Evolutionary conservation across 2,888 invertebrate genomes (phyloP).

Genomic region (Acanthopleura granulata): DNA sequence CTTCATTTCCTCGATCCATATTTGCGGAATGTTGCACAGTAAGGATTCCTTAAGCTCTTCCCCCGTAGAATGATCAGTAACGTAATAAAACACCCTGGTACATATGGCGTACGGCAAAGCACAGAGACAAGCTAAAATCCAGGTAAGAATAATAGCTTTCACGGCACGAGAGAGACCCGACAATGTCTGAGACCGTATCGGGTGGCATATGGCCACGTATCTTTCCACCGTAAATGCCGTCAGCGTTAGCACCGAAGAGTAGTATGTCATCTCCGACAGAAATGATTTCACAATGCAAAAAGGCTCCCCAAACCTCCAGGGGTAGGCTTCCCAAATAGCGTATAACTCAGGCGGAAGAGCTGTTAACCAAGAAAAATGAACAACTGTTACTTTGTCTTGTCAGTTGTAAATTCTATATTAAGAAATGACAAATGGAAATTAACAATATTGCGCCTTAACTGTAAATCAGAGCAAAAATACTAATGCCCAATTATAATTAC

Average conservation of each 20-base stretch:
- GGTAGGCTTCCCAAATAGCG: slow-evolving; percentile 70
- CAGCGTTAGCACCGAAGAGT: slow-evolving; percentile 90
- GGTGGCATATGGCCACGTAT: slow-evolving; percentile 89
- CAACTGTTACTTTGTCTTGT: no score
- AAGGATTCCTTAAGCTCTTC: slow-evolving; percentile 46
- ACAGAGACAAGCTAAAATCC: slow-evolving; percentile 81
- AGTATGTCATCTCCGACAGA: slow-evolving; percentile 78
- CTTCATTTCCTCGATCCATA: slow-evolving; percentile 38
- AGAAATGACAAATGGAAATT: no score
- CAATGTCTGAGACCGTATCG: slow-evolving; percentile 84
- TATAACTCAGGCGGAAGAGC: slow-evolving; percentile 70
- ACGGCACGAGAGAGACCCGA: slow-evolving; percentile 84
- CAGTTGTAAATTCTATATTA: no score
- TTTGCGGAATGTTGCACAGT: slow-evolving; percentile 51
- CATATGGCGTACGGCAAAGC: slow-evolving; percentile 72
- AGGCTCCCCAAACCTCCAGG: slow-evolving; percentile 66
- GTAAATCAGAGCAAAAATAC: no score
- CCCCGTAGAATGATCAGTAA: slow-evolving; percentile 29
- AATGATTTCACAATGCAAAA: slow-evolving; percentile 69
- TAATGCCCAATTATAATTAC: no score
- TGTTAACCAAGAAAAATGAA: slow-evolving; percentile 34
- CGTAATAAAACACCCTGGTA: slow-evolving; percentile 48
- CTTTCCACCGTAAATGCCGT: slow-evolving; percentile 92
- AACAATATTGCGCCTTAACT: no score
- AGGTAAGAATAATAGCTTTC: slow-evolving; percentile 82